These are phyloP conservation scores for Bactericera cockerelli DNA, from an alignment of 1,140 invertebrate species.

Conservation along the genomic window DNA sequence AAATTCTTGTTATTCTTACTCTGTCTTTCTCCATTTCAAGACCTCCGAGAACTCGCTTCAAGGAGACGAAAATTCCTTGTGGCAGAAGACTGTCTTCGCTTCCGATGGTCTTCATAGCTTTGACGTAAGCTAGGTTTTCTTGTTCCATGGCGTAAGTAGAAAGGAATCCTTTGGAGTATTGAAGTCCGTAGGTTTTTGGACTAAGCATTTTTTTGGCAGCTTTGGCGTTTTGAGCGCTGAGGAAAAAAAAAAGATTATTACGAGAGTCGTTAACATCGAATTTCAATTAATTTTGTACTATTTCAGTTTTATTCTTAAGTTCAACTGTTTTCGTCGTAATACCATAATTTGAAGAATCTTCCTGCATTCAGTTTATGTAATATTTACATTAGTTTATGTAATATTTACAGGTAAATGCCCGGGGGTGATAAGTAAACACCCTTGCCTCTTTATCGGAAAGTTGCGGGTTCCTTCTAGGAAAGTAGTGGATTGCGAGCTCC, in stretches of 20 bases:
- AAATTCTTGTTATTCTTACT: constrained; percentile 12
- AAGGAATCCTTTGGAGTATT: constrained; percentile 33
- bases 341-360: no score
- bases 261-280: no score
- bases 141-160: constrained; percentile 29
- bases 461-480: no score
- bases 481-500: no score
- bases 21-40: constrained; percentile 26
- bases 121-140: constrained; percentile 29
- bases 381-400: no score
- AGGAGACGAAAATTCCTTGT: constrained; percentile 28
- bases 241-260: neutral
- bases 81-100: constrained; percentile 37
- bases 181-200: constrained; percentile 40
- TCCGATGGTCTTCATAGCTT: constrained; percentile 31
- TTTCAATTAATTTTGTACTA: no score
- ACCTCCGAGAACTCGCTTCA: constrained; percentile 29
- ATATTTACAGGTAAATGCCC: no score
- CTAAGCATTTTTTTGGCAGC: constrained; percentile 30
- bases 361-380: no score
- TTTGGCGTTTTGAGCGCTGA: constrained; percentile 6
- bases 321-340: no score
- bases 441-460: no score
- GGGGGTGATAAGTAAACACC: no score
- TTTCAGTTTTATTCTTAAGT: no score